Evolutionary conservation across 2,797 vertebrate genomes (phyloP).

Genomic region (Anguilla obscura): DNA sequence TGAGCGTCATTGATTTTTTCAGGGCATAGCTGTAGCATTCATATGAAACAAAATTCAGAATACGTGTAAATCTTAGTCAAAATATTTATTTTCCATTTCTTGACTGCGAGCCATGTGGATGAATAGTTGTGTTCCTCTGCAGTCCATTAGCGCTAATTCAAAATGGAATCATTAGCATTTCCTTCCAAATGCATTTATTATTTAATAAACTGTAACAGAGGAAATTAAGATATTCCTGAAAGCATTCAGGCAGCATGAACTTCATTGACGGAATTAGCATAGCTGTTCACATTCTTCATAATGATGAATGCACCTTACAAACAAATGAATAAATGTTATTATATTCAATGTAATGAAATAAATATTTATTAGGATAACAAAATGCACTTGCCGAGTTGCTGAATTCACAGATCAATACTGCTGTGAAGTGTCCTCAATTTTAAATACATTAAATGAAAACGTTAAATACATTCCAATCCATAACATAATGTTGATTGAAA

Average conservation of each 20-base stretch:
- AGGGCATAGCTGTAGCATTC: neutral
- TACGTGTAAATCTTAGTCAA: conserved; percentile 12
- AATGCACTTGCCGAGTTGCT: neutral
- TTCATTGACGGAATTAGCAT: conserved; percentile 11
- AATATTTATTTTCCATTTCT: conserved; percentile 8
- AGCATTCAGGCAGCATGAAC: neutral
- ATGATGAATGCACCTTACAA: conserved; percentile 3
- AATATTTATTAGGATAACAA: neutral
- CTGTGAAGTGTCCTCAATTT: conserved; percentile 9
- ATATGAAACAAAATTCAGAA: neutral
- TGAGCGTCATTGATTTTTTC: conserved; percentile 28
- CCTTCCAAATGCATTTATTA: conserved; percentile 1
- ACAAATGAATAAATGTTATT: neutral
- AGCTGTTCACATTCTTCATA: neutral
- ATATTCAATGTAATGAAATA: conserved; percentile 19
- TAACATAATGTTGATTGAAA: neutral
- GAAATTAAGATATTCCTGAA: conserved; percentile 25
- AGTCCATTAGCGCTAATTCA: conserved; percentile 33
- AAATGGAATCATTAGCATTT: conserved; percentile 32
- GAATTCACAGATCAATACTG: conserved; percentile 19
- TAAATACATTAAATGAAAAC: neutral
- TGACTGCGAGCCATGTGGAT: neutral
- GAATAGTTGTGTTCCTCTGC: neutral
- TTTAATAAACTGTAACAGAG: neutral
- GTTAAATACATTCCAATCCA: conserved; percentile 12